Base-by-base conservation (phyloP, 2,797 vertebrate species). In the Pampus argenteus region DNA sequence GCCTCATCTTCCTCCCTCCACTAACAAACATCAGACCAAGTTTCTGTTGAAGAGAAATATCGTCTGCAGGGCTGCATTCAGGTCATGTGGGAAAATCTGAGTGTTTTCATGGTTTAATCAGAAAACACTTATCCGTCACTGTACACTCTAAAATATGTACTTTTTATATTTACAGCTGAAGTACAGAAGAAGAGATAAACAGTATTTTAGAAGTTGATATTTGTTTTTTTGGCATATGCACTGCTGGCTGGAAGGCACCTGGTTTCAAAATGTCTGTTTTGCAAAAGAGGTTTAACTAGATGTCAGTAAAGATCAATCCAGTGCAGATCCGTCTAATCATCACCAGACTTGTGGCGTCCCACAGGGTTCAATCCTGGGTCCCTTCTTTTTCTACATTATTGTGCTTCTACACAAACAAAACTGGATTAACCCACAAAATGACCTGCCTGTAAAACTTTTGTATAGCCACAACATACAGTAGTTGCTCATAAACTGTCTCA, bases 1-100 rank as follows among this genome's bases (percentile, higher is more conserved):
- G 94, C 96, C 55, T 87, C 94, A 0, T 95, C 97, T 40, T 95
- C 97, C 57, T 95, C 96, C 23, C 93, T 96, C 84, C 97, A 97
- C 92, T 98, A 93, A 94, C n/a, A 0, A 14, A 22, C 15, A 0
- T 20, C 45, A 6, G 38, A 63, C 23, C 14, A 6, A 54, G 18
- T 25, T 72, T 65, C 48, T 50, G 47, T 56, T 28, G 59, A 42
- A 51, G 42, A 79, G 23, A 49, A 48, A 65, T 10, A 5, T 22
- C 28, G 48, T 49, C 18, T 45, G 23, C 28, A 8, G 22, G 9
- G 44, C 31, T 75, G 69, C 48, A 11, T 83, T 76, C 76, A 74
- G 26, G 76, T 73, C 34, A 68, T 17, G 67, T 74, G 66, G 60
- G 69, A 55, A 79, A 47, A 54, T 71, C 50, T 44, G 38, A 59